phyloP scores from a whole-genome alignment of 2,888 invertebrate species.

The Lithophane semibrunnea region DNA sequence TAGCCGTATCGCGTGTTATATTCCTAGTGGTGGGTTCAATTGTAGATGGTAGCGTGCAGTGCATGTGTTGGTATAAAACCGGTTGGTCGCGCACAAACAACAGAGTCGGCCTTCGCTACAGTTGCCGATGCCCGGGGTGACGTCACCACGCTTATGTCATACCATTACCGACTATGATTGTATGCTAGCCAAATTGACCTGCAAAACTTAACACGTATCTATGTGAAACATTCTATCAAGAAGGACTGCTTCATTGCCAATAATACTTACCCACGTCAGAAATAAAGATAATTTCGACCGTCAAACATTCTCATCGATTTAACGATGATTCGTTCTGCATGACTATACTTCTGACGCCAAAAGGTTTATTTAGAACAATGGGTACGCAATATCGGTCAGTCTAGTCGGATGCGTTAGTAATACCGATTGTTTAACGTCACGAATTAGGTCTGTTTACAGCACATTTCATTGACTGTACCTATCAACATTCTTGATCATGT shows the following conservation, averaged over 20 bases:
- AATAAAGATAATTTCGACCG: constrained; percentile 59
- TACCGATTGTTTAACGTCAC: constrained; percentile 66
- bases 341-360: constrained; percentile 70
- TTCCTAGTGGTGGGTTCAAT: constrained; percentile 57
- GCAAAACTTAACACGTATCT: constrained; percentile 69
- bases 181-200: constrained; percentile 75
- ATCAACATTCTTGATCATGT: constrained; percentile 18
- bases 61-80: constrained; percentile 82
- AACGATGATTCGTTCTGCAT: constrained; percentile 77
- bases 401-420: constrained; percentile 58
- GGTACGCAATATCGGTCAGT: constrained; percentile 67
- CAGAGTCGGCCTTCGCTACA: constrained; percentile 85
- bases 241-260: constrained; percentile 62
- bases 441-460: constrained; percentile 44
- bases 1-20: constrained; percentile 72
- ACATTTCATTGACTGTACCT: constrained; percentile 19
- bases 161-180: constrained; percentile 76
- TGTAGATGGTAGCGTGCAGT: constrained; percentile 70
- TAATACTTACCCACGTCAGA: constrained; percentile 57
- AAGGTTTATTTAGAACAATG: constrained; percentile 76
- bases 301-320: constrained; percentile 54
- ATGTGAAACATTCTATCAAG: constrained; percentile 58
- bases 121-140: constrained; percentile 87
- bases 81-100: constrained; percentile 82
- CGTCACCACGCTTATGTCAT: constrained; percentile 89